Evolutionary conservation across 2,888 invertebrate species (phyloP).

Genomic region (Rhamphomyia laevipes): DNA sequence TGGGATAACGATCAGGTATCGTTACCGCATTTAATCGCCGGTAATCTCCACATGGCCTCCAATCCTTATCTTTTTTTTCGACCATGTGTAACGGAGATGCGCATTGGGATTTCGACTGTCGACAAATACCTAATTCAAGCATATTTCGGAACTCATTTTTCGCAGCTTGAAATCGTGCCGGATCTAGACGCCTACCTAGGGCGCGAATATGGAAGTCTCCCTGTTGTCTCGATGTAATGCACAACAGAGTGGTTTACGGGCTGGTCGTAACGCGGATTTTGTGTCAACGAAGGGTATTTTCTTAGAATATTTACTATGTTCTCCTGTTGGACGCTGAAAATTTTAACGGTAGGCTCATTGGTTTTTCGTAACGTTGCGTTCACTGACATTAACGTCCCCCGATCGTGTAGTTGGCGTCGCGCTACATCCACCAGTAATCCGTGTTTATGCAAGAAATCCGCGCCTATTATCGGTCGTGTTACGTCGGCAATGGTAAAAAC

Average conservation of each 20-base stretch:
- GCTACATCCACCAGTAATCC: slow-evolving; percentile 4
- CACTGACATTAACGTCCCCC: neutral
- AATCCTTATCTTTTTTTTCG: slow-evolving; percentile 5
- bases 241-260: neutral
- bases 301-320: neutral
- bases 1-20: too few species aligned
- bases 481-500: too few species aligned
- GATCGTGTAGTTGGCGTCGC: neutral
- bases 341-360: neutral
- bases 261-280: neutral
- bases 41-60: too few species aligned
- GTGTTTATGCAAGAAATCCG: too few species aligned
- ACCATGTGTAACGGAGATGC: slow-evolving; percentile 11
- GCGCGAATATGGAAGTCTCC: neutral
- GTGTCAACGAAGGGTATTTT: neutral
- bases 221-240: neutral
- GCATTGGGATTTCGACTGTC: slow-evolving; percentile 3
- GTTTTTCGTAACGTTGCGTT: neutral
- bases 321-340: neutral
- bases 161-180: neutral
- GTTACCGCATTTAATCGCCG: too few species aligned
- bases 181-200: neutral
- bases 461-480: too few species aligned
- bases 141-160: slow-evolving; percentile 3
- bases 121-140: slow-evolving; percentile 7